A percentile compares a stretch with the other conserved stretches of the same genome.
These are phyloP conservation scores for Caenorhabditis imperialis DNA, from an alignment of 2,888 invertebrate species.

Conservation along the genomic window DNA sequence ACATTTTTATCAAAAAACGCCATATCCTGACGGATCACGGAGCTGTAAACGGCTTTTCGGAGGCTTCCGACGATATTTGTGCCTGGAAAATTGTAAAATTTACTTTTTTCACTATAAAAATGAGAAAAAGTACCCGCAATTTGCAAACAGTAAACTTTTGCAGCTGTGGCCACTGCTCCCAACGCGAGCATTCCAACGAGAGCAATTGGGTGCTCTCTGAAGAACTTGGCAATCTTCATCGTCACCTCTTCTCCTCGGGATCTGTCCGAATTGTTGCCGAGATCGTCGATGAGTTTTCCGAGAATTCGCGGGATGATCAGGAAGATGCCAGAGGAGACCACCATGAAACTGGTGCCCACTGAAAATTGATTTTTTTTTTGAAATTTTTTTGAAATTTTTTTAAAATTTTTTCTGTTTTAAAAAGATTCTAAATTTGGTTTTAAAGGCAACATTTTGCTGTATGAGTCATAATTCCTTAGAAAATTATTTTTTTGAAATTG, in stretches of 20 bases:
- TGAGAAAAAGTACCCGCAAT: conserved; percentile 83
- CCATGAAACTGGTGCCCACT: conserved; percentile 88
- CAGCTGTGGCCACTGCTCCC: conserved; percentile 92
- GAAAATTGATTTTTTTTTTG: too few relatives aligned
- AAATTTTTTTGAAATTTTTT: too few relatives aligned
- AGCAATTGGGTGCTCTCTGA: conserved; percentile 60
- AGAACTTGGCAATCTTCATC: conserved; percentile 83
- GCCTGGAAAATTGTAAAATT: conserved; percentile 11
- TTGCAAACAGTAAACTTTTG: conserved; percentile 91
- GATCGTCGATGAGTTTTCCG: conserved; percentile 88
- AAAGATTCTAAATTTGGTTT: conserved; percentile 2
- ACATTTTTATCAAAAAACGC: conserved; percentile 50
- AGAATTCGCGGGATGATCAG: conserved; percentile 94
- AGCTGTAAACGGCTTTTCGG: conserved; percentile 45
- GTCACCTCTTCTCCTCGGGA: conserved; percentile 17
- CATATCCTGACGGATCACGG: conserved; percentile 49
- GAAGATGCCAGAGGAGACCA: conserved; percentile 90
- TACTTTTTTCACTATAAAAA: too few relatives aligned
- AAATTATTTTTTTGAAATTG: background rate
- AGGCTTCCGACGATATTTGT: conserved; percentile 39
- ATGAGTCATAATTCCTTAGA: too few relatives aligned
- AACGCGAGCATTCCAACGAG: conserved; percentile 86
- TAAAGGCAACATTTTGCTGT: background rate
- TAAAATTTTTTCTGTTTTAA: too few relatives aligned
- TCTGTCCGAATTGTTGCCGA: conserved; percentile 28